Percentiles rank a stretch among this genome's conserved stretches.
These are phyloP conservation scores for Falco biarmicus DNA, from an alignment of 2,797 vertebrate genomes.

Conservation along the genomic window DNA sequence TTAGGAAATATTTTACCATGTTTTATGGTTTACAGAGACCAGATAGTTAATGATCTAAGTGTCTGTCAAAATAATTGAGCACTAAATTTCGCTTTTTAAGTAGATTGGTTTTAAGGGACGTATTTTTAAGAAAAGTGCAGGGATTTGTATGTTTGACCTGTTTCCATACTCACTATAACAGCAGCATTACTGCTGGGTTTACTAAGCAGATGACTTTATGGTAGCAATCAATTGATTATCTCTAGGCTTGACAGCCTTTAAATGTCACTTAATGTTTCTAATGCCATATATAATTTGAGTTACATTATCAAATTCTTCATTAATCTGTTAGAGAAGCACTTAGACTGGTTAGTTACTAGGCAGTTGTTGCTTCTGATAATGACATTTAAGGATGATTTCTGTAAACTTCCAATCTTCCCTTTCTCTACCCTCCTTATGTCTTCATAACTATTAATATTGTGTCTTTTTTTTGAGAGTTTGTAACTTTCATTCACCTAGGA, in stretches of 20 bases:
- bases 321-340: not conserved
- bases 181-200: not conserved
- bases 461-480: not conserved
- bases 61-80: not conserved
- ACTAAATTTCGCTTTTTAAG: not conserved
- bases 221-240: not conserved
- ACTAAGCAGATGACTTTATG: not conserved
- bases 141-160: not conserved
- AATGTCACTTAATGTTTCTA: not conserved
- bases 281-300: not conserved
- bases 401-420: not conserved
- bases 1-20: not conserved
- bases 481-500: not conserved
- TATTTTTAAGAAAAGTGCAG: not conserved
- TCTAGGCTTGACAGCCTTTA: not conserved
- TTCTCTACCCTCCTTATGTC: not conserved
- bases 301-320: not conserved
- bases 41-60: not conserved
- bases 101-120: not conserved
- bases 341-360: not conserved
- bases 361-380: not conserved
- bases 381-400: not conserved
- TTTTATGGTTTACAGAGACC: not conserved
- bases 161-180: not conserved
- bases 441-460: not conserved